A percentile compares a stretch with the other conserved stretches of the same genome.
Conservation (phyloP, 2,797 vertebrate genomes). For the Rhincodon typus region DNA sequence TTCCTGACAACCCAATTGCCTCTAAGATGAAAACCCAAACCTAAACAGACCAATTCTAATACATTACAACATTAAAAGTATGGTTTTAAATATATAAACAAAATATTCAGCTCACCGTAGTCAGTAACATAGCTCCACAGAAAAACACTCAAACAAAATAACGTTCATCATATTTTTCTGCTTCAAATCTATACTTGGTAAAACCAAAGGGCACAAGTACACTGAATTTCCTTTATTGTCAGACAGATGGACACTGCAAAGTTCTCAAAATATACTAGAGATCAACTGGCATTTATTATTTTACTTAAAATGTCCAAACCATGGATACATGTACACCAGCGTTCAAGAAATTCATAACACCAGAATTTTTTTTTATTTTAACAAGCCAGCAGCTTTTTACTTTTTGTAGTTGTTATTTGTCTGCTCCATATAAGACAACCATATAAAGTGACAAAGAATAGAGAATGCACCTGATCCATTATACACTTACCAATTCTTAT, state of each 20-base stretch:
- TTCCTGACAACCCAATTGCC: too few species aligned
- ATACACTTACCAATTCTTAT: not conserved
- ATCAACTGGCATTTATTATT: not conserved
- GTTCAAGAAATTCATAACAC: not conserved
- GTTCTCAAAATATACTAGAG: not conserved
- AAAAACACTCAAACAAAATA: not conserved
- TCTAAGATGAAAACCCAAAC: too few species aligned
- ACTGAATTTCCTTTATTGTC: not conserved
- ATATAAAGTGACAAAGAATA: not conserved
- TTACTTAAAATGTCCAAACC: not conserved
- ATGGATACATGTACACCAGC: not conserved
- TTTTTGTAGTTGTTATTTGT: not conserved
- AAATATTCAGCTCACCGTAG: not conserved
- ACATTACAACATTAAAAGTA: not conserved
- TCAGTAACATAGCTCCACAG: not conserved
- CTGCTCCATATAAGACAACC: not conserved
- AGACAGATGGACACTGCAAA: not conserved
- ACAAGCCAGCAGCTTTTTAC: not conserved
- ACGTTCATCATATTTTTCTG: not conserved
- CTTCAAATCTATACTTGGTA: not conserved
- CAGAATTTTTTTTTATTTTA: not conserved
- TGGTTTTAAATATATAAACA: not conserved
- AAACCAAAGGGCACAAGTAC: not conserved
- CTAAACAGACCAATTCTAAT: not conserved
- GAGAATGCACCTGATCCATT: not conserved